Conservation (phyloP, 2,888 invertebrate species). For the Luffia ferchaultella region DNA sequence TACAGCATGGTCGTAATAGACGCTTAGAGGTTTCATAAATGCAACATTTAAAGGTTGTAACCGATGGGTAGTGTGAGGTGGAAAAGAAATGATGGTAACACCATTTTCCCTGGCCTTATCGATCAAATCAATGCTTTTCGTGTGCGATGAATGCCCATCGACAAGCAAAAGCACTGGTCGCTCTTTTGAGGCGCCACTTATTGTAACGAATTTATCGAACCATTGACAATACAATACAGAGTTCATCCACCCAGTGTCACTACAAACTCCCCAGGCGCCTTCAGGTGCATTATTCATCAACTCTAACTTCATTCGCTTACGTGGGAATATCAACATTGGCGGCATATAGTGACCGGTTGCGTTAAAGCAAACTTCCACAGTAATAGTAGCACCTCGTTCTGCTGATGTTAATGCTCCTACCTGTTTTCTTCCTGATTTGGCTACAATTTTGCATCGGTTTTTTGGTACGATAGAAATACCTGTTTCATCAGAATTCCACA, state of each 20-base stretch:
- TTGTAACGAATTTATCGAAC: conserved; percentile 10
- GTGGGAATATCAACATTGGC: too few species aligned
- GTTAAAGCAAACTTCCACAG: conserved; percentile 22
- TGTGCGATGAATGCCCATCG: conserved; percentile 22
- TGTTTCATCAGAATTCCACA: too few species aligned
- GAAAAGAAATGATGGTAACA: too few species aligned
- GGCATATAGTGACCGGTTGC: too few species aligned
- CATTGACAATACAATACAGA: neutral
- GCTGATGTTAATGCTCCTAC: conserved; percentile 21
- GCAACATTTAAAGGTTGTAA: too few species aligned
- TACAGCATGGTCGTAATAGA: too few species aligned
- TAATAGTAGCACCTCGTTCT: conserved; percentile 21
- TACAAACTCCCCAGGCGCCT: conserved; percentile 9
- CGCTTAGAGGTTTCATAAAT: too few species aligned
- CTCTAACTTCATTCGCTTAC: too few species aligned
- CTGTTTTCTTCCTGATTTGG: conserved; percentile 19
- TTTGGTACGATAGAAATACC: conserved; percentile 23
- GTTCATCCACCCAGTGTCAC: conserved; percentile 9
- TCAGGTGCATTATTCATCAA: too few species aligned
- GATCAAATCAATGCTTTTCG: conserved; percentile 11
- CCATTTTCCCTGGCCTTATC: too few species aligned
- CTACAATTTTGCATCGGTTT: conserved; percentile 21
- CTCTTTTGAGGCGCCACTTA: conserved; percentile 16
- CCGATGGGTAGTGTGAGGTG: too few species aligned
- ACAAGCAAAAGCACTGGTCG: conserved; percentile 19